Conservation (phyloP, 2,888 invertebrate species). For the Aporophyla lueneburgensis region DNA sequence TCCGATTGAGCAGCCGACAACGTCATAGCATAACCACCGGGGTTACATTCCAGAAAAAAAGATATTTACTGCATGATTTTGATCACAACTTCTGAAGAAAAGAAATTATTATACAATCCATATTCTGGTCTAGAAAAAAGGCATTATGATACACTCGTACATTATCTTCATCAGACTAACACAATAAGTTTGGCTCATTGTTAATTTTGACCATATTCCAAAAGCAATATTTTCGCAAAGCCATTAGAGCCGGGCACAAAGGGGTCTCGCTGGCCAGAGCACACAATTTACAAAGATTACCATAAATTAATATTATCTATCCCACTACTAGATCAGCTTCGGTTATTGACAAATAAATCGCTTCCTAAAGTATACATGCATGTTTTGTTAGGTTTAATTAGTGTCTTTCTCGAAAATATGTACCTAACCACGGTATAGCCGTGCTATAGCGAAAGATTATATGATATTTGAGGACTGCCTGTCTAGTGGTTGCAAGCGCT, state of each 20-base stretch:
- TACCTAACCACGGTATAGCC: no score
- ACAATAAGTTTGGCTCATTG: neutral
- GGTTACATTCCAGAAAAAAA: no score
- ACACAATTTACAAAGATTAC: constrained; percentile 56
- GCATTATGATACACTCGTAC: neutral
- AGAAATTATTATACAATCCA: no score
- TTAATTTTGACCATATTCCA: constrained; percentile 13
- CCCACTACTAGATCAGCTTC: constrained; percentile 32
- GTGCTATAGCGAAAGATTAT: neutral
- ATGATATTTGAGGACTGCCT: no score
- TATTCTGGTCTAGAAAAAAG: constrained; percentile 12
- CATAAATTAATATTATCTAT: constrained; percentile 61
- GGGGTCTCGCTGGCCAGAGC: constrained; percentile 27
- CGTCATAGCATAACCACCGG: no score
- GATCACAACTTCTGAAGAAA: no score
- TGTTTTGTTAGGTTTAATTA: constrained; percentile 24
- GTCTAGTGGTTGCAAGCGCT: no score
- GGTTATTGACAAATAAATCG: constrained; percentile 45
- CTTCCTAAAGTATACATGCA: constrained; percentile 1
- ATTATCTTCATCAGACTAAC: neutral
- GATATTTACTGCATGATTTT: neutral
- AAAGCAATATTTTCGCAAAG: constrained; percentile 35
- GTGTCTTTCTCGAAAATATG: neutral
- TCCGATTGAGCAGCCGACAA: no score
- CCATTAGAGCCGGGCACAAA: constrained; percentile 20